Conservation (phyloP, 2,888 invertebrate species). For the Tenthredo notha region DNA sequence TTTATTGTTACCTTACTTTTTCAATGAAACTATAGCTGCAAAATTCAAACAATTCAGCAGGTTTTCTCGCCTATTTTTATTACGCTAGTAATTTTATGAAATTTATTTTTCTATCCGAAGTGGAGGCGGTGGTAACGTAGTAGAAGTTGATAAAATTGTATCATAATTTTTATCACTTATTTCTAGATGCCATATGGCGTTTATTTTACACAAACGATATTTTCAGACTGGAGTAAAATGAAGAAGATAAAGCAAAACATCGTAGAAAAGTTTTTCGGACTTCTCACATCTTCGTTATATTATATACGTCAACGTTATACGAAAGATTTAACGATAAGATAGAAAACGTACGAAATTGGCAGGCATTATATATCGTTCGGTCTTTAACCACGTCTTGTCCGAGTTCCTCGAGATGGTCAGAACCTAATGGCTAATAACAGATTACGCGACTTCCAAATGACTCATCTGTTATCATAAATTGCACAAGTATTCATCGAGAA, state of each 20-base stretch:
- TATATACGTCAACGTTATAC: neutral
- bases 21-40: neutral
- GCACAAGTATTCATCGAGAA: neutral
- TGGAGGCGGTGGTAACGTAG: no score
- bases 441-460: slow-evolving; percentile 28
- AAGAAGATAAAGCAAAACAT: neutral
- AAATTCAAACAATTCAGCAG: neutral
- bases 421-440: slow-evolving; percentile 38
- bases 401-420: slow-evolving; percentile 31
- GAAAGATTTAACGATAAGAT: slow-evolving; percentile 39
- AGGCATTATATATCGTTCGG: slow-evolving; percentile 31
- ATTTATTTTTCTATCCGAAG: neutral
- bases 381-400: slow-evolving; percentile 32
- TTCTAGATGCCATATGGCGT: neutral
- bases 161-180: neutral
- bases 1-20: slow-evolving; percentile 17
- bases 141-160: neutral
- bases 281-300: slow-evolving; percentile 18
- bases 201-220: neutral
- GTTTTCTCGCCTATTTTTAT: neutral
- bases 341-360: slow-evolving; percentile 22
- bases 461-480: slow-evolving; percentile 29
- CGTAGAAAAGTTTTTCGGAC: slow-evolving; percentile 4
- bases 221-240: neutral
- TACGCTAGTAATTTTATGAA: neutral